phyloP scores from a whole-genome alignment of 2,113 vertebrate genomes.

The Oxyruncus cristatus region DNA sequence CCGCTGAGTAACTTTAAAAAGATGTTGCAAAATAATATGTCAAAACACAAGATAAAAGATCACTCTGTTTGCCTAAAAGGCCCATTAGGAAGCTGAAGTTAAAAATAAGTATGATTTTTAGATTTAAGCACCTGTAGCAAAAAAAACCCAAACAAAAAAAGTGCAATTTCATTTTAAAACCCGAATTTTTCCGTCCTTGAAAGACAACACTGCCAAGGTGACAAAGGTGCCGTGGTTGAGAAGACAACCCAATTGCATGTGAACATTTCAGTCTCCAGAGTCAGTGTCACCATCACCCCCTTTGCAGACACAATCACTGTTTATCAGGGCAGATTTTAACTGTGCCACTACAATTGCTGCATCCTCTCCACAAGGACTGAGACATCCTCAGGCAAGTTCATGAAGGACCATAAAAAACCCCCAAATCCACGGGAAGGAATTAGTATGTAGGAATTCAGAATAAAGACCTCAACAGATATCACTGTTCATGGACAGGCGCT shows the following conservation, averaged over 20 bases:
- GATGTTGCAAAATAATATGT: background rate
- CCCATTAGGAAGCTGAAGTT: background rate
- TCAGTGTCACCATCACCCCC: background rate
- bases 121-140: background rate
- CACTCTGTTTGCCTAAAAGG: background rate
- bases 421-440: background rate
- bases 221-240: background rate
- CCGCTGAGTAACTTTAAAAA: background rate
- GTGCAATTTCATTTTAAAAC: background rate
- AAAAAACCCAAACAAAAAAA: background rate
- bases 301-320: background rate
- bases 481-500: background rate
- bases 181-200: background rate
- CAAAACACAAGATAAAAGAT: background rate
- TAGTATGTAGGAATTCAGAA: background rate
- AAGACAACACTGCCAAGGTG: background rate
- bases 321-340: background rate
- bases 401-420: fast-evolving
- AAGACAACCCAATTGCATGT: background rate
- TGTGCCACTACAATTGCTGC: background rate
- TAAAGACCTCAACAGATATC: background rate
- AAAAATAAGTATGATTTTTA: background rate
- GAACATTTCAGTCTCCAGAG: background rate
- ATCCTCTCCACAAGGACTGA: background rate
- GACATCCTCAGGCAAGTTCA: background rate